Conservation (phyloP, 53 echinoderm and acorn worm species). For the Holothuria scabra region DNA sequence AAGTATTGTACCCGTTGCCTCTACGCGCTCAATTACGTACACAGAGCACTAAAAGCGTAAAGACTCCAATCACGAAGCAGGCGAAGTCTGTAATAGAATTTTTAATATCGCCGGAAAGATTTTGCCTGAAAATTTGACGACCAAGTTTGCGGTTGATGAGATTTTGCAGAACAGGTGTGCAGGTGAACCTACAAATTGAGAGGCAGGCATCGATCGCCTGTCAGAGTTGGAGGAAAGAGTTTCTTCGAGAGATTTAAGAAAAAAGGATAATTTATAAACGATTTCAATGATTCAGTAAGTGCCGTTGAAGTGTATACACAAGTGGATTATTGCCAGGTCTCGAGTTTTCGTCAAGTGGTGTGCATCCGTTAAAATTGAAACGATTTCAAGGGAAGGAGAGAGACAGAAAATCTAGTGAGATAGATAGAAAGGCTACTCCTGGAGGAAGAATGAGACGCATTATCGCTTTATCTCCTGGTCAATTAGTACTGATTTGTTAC, state of each 20-base stretch:
- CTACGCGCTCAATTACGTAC: too few species aligned
- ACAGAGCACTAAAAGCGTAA: too few species aligned
- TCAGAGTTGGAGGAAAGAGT: slow-evolving; percentile 10
- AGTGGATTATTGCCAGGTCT: slow-evolving; percentile 40
- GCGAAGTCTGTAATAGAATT: slow-evolving; percentile 26
- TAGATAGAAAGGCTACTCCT: too few species aligned
- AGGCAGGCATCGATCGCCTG: slow-evolving; percentile 20
- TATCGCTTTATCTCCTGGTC: too few species aligned
- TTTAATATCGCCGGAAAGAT: slow-evolving; percentile 49
- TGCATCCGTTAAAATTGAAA: slow-evolving; percentile 41
- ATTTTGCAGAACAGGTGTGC: slow-evolving; percentile 36
- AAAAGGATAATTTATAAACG: slow-evolving; percentile 39
- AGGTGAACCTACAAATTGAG: slow-evolving; percentile 44
- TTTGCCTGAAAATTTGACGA: slow-evolving; percentile 5
- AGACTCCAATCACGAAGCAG: too few species aligned
- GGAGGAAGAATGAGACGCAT: too few species aligned
- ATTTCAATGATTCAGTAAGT: slow-evolving; percentile 31
- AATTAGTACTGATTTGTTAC: too few species aligned
- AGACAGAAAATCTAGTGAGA: neutral
- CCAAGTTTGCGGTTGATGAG: slow-evolving; percentile 38
- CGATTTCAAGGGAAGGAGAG: slow-evolving; percentile 12
- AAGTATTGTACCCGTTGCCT: neutral
- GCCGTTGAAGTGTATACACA: slow-evolving; percentile 8
- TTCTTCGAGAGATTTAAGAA: neutral
- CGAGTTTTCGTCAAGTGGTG: slow-evolving; percentile 38